These are phyloP conservation scores for Leucoraja ocellata DNA, from an alignment of 2,797 vertebrate species.

Conservation along the genomic window DNA sequence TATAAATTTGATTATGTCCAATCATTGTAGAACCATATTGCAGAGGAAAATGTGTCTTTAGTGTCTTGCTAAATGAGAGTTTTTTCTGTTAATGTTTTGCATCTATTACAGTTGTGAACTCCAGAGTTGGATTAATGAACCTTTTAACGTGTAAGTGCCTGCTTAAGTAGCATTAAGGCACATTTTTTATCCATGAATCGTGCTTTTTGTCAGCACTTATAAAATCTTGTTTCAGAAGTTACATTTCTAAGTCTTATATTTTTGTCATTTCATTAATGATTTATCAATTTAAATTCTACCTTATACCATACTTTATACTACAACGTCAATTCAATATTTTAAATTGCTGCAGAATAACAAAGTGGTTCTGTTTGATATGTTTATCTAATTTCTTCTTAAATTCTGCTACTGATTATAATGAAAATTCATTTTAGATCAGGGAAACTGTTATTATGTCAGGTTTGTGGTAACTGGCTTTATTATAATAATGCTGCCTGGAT, in stretches of 20 bases:
- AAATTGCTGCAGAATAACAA: not conserved
- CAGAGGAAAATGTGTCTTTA: not conserved
- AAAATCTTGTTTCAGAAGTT: not conserved
- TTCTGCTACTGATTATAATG: not conserved
- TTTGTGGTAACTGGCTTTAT: not conserved
- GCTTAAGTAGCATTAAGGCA: not conserved
- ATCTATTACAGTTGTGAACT: not conserved
- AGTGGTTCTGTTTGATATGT: not conserved
- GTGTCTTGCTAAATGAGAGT: not conserved
- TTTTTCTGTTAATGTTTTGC: not conserved
- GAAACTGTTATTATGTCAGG: not conserved
- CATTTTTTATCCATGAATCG: not conserved
- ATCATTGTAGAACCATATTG: not conserved
- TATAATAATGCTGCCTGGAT: not conserved
- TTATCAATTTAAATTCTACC: not conserved
- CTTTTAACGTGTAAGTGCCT: not conserved
- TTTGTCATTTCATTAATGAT: not conserved
- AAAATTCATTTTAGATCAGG: not conserved
- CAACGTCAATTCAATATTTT: not conserved
- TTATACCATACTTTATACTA: not conserved
- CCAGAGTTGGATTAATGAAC: constrained; percentile 4
- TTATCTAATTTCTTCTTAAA: not conserved
- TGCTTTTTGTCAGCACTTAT: not conserved
- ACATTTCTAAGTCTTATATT: not conserved
- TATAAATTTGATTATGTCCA: not conserved